Base-by-base conservation (phyloP, 2,113 vertebrate genomes). In the Prietella phreatophila region DNA sequence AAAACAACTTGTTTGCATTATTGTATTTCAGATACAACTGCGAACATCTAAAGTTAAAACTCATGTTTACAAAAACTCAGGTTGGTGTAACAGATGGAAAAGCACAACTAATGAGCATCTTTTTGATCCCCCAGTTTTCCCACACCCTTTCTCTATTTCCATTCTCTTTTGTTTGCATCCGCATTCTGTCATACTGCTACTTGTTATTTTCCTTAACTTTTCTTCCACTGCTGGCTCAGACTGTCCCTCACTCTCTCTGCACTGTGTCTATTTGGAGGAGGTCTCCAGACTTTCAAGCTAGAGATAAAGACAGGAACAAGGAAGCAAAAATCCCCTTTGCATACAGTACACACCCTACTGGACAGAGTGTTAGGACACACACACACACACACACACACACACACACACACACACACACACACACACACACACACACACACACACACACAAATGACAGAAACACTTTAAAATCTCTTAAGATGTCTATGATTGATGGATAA, bases 121-220 rank as follows among this genome's bases (percentile, higher is more conserved):
- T 42, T 14, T 20, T 76, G 39, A 78, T 69, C 33, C 56, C 14
- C 33, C 25, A 22, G 56, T 14, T 42, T 83, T 76, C 61, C 60
- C 85, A 65, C 36, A 36, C 39, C 53, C 19, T 73, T 83, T 76
- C 3, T n/a, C 39, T 67, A 53, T 53, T 50, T 42, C 25, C 14
- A 42, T 58, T 83, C 7, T 78, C 42, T 78, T 81, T 78, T 36
- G 56, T 53, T 19, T 81, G 89, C 92, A 95, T 95, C 94, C 95
- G 94, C 90, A 94, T 95, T 93, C 88, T 86, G 94, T 95, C 93
- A 92, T 79, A 81, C 73, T 91, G 84, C 83, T 92, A 89, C 91
- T 93, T 94, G 90, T 92, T 93, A 14, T 82, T 69, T n/a, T 82
- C 81, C 65, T 71, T 33, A 56, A 76, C 5, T 79, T 53, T 79